A percentile compares a stretch with the other conserved stretches of the same genome.
These are phyloP conservation scores for Drosophila sproati DNA, from an alignment of 1,140 invertebrate species.

Conservation along the genomic window DNA sequence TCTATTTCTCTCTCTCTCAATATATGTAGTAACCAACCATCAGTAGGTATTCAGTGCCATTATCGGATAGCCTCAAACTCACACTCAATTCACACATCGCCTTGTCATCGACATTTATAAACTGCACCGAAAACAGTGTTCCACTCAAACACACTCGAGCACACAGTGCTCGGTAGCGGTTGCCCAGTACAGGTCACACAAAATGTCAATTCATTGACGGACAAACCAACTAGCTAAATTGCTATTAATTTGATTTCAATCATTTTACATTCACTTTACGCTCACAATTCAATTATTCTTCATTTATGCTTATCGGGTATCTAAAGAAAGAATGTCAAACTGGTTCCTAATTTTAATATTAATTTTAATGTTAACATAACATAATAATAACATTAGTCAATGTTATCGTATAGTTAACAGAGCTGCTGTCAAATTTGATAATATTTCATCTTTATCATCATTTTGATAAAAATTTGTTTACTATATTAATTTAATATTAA, in stretches of 20 bases:
- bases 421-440: too few species aligned
- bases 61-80: conserved; percentile 46
- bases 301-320: neutral
- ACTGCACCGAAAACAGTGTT: conserved; percentile 76
- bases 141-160: conserved; percentile 29
- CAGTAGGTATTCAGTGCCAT: conserved; percentile 37
- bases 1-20: neutral
- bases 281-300: neutral
- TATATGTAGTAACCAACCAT: conserved; percentile 3
- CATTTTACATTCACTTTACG: neutral
- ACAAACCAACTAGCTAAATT: conserved; percentile 6
- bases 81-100: conserved; percentile 10
- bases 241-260: conserved; percentile 11
- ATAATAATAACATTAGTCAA: too few species aligned
- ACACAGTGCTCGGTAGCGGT: neutral
- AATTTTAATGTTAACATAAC: too few species aligned
- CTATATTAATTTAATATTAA: too few species aligned
- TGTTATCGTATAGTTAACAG: too few species aligned
- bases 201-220: conserved; percentile 20
- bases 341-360: too few species aligned
- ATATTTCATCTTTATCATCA: too few species aligned
- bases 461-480: too few species aligned
- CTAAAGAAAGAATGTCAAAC: neutral
- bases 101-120: conserved; percentile 75
- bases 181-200: conserved; percentile 13